Conservation (phyloP, 2,888 invertebrate species). For the Acrobeloides nanus region DNA sequence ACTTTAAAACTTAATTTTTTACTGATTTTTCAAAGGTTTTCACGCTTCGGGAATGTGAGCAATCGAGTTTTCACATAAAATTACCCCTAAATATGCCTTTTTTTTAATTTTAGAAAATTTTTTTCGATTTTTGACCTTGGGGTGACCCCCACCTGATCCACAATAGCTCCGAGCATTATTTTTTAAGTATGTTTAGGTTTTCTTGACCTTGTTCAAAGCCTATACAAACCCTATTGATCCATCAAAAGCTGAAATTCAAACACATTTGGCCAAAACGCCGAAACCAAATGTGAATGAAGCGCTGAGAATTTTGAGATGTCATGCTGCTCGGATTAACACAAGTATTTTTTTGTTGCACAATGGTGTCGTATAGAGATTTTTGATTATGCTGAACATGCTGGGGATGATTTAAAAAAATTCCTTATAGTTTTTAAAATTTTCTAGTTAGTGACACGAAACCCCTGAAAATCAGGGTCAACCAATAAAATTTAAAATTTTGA, state of each 20-base stretch:
- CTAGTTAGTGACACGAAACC: no score
- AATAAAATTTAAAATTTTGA: constrained; percentile 7
- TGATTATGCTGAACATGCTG: no score
- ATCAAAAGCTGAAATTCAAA: background rate
- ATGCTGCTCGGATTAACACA: constrained; percentile 77
- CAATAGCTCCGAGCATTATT: constrained; percentile 62
- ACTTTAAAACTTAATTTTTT: no score
- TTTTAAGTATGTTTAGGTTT: no score
- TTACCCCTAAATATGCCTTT: no score
- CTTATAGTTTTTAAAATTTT: no score
- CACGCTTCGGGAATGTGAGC: no score
- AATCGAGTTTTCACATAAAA: no score
- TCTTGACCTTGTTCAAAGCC: constrained; percentile 63
- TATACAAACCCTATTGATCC: constrained; percentile 60
- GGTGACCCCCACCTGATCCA: constrained; percentile 65
- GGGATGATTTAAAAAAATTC: no score
- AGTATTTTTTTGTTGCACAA: no score
- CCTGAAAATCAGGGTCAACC: background rate
- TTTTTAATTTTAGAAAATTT: background rate
- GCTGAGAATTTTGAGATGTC: constrained; percentile 71
- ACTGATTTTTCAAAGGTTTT: no score
- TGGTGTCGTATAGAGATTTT: no score
- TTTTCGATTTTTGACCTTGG: constrained; percentile 36
- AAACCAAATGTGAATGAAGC: constrained; percentile 73
- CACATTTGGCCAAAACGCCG: constrained; percentile 42